Conservation (phyloP, 35 echinoderm and acorn worm species). For the Heliocidaris tuberculata region DNA sequence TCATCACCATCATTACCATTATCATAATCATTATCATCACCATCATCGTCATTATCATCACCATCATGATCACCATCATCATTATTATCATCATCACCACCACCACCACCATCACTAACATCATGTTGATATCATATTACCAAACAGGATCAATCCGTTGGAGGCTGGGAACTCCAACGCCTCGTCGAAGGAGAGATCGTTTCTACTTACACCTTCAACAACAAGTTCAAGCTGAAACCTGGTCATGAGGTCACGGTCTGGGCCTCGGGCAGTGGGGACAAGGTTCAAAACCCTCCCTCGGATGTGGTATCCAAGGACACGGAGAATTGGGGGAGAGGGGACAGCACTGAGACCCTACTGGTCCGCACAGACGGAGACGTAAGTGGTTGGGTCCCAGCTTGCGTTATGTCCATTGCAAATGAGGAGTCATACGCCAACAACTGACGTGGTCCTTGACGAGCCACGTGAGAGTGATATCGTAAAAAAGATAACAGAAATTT, state of each 20-base stretch:
- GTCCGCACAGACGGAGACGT: conserved; percentile 79
- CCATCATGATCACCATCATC: no score
- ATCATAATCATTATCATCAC: no score
- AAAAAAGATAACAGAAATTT: no score
- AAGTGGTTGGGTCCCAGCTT: background rate
- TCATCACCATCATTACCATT: no score
- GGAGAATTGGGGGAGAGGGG: conserved; percentile 69
- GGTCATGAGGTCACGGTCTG: conserved; percentile 83
- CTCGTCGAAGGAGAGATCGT: conserved; percentile 60
- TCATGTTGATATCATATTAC: background rate
- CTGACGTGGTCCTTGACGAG: no score
- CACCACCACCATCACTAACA: background rate
- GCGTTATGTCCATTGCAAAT: no score
- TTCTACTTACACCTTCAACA: conserved; percentile 76
- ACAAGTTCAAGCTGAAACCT: conserved; percentile 77
- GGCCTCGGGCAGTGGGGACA: conserved; percentile 63
- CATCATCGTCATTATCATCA: no score
- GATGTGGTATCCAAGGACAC: conserved; percentile 81
- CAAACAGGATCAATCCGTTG: conserved; percentile 85
- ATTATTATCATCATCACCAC: no score
- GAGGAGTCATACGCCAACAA: no score
- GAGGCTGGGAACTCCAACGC: conserved; percentile 85
- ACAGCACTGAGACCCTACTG: conserved; percentile 60
- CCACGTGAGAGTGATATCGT: no score
- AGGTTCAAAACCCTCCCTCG: conserved; percentile 59